Percentiles rank a stretch among this genome's conserved stretches.
Evolutionary conservation across 2,888 invertebrate species (phyloP).

Genomic region (Tetrapedia diversipes): DNA sequence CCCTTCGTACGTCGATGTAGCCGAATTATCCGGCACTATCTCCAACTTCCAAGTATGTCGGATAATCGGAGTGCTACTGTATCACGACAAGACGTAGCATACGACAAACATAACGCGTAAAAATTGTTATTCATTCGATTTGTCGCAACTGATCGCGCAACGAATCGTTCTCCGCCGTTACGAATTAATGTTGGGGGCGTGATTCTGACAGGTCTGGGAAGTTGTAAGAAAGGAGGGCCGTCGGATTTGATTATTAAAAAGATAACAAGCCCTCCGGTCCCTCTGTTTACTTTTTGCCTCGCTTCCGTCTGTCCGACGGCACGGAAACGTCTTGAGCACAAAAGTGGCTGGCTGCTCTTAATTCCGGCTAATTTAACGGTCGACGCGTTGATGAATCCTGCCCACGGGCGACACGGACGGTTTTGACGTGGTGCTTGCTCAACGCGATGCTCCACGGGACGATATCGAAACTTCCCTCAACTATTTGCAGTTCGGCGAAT

Average conservation of each 20-base stretch:
- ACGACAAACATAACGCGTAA: too few relatives aligned
- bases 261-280: slow-evolving; percentile 77
- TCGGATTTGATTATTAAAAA: slow-evolving; percentile 81
- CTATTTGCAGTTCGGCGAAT: neutral
- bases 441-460: slow-evolving; percentile 9
- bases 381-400: slow-evolving; percentile 68
- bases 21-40: too few relatives aligned
- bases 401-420: slow-evolving; percentile 57
- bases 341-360: slow-evolving; percentile 67
- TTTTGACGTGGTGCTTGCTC: slow-evolving; percentile 52
- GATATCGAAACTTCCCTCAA: slow-evolving; percentile 23
- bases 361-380: slow-evolving; percentile 71
- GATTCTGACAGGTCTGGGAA: slow-evolving; percentile 79
- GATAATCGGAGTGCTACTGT: too few relatives aligned
- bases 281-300: slow-evolving; percentile 74
- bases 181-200: slow-evolving; percentile 78
- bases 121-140: too few relatives aligned
- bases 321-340: slow-evolving; percentile 59
- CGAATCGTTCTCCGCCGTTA: too few relatives aligned
- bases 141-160: too few relatives aligned
- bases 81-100: too few relatives aligned
- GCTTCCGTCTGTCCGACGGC: slow-evolving; percentile 58
- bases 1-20: too few relatives aligned
- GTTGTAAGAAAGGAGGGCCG: slow-evolving; percentile 69
- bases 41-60: too few relatives aligned